Base-by-base conservation (phyloP, 2,888 invertebrate genomes). In the Drosophila kanekoi region DNA sequence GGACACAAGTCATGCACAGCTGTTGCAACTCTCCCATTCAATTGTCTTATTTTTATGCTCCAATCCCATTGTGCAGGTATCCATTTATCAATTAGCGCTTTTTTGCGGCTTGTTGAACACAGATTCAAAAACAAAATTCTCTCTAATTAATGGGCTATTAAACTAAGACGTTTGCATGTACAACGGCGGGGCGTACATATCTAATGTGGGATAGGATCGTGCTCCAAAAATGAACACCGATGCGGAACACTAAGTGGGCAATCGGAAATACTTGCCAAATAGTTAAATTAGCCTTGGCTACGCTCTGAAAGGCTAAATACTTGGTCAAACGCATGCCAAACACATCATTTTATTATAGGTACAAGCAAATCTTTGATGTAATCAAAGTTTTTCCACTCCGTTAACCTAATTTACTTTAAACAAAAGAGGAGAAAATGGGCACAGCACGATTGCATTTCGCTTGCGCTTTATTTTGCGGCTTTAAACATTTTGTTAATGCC, bases 31-130 rank as follows among this genome's bases (percentile, higher is more conserved):
- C 4, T 9, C 18, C 32, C 28, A 20, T 11, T 18, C 3, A 14
- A 71, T 5, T 54, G 72, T 58, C 53, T 60, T 58, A 56, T 45
- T 45, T 47, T 10, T 18, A 28, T 56, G 54, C 62, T 48, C 9
- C 13, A 45, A 51, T 54, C 48, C 6, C 51, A 59, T 72, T 66
- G 61, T 28, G 37, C 61, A 64, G 74, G 63, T 70, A 85, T 65
- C 67, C 62, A 72, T 72, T 80, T 66, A 86, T 82, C 87, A 82
- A 82, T 82, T 86, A 83, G 77, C 38, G 56, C 37, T 62, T 69
- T 53, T 72, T 65, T 79, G 61, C 81, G 71, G 76, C 56, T 82
- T 82, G 83, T 83, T 87, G 59, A 80, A 65, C 87, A 87, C 73
- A 45, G 49, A 54, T 67, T 61, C 5, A 20, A 28, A 28, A 60